phyloP scores from a whole-genome alignment of 2,888 invertebrate species.

The Siphonodentalium dalli region DNA sequence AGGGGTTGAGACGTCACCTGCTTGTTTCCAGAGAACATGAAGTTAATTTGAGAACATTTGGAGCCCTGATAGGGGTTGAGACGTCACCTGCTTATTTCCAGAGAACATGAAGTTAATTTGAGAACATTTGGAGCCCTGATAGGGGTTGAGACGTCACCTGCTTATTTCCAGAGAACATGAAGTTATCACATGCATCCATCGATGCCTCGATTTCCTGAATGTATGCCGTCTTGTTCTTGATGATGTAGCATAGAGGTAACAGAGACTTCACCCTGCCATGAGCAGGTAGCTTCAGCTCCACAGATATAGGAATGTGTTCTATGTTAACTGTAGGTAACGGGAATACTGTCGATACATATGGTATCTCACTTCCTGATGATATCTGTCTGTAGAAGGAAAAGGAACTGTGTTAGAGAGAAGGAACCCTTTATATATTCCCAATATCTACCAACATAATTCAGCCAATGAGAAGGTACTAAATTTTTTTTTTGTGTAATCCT shows the following conservation, averaged over 20 bases:
- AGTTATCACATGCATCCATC: slow-evolving; percentile 86
- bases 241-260: slow-evolving; percentile 67
- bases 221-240: slow-evolving; percentile 76
- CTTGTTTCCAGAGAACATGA: neutral
- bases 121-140: too few species aligned
- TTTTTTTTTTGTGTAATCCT: too few species aligned
- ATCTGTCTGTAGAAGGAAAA: slow-evolving; percentile 32
- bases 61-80: too few species aligned
- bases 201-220: slow-evolving; percentile 77
- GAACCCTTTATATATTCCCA: too few species aligned
- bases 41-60: too few species aligned
- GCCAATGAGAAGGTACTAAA: too few species aligned
- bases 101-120: slow-evolving; percentile 25
- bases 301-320: slow-evolving; percentile 62
- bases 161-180: slow-evolving; percentile 95
- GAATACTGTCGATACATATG: slow-evolving; percentile 53
- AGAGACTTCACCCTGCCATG: slow-evolving; percentile 74
- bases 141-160: slow-evolving; percentile 73
- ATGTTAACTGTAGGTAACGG: slow-evolving; percentile 60
- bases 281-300: slow-evolving; percentile 71
- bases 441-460: too few species aligned
- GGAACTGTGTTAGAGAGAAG: too few species aligned
- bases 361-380: slow-evolving; percentile 37
- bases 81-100: neutral
- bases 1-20: neutral